Base-by-base conservation (phyloP, 35 echinoderm and acorn worm species). In the Acanthaster planci region DNA sequence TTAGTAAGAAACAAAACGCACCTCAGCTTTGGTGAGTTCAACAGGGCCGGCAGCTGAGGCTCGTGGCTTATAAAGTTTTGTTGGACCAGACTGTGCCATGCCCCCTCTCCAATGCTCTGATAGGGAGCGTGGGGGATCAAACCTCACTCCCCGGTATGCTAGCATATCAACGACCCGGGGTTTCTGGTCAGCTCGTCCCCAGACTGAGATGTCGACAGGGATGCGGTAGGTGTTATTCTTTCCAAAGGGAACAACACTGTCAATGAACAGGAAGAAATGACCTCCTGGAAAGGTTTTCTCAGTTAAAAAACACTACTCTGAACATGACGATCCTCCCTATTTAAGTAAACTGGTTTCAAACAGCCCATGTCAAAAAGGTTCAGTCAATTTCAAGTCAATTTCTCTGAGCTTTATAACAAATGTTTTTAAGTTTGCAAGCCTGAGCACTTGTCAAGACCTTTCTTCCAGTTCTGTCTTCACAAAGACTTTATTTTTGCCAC, bases 161-260 rank as follows among this genome's bases (percentile, higher is more conserved):
- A 94, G 64, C 36, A 59, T 86, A 37, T 84, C 83, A 29, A 76
- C 77, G 32, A 90, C 87, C 15, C 59, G 40, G 17, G 68, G 87
- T 34, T 82, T n/a, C 31, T 90, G 89, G 23, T 89, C 87, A 35
- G 36, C 64, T 15, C 42, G 76, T 2, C 90, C 94, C 90, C 90
- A 92, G 16, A 97, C 68, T 18, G 94, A 87, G 9, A 97, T 92
- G 52, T 97, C 89, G 14, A 97, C 87, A 2, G 94, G 94, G 30
- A 97, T 93, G 9, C 83, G 78, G 31, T 75, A 97, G 10, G n/a
- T 15, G 78, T 97, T 97, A 38, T 80, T 87, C 52, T 87, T 76
- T 8, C 94, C 94, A 3, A 39, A 89, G 1, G 94, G 94, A 10
- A 97, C 90, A 17, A 97, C 80, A 7, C 94, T 93, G 82, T 53